Base-by-base conservation (phyloP, 2,113 vertebrate genomes). In the Elgaria multicarinata region DNA sequence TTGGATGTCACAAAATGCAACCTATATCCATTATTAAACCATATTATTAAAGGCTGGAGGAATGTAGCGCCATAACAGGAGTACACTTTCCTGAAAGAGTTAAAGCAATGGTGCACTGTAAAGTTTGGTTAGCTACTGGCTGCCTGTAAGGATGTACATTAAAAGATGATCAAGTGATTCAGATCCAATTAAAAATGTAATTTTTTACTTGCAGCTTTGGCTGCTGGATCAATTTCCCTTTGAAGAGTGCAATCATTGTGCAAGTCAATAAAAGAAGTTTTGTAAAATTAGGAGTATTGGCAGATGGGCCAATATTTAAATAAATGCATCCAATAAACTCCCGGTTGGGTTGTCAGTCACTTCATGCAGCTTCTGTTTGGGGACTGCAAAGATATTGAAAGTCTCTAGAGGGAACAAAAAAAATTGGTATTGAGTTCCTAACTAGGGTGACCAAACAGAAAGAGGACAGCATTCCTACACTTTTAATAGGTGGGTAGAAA, bases 181-280 rank as follows among this genome's bases (percentile, higher is more conserved):
- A 83, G 67, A 88, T 66, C 28, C 74, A 76, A 87, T n/a, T 78
- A 81, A 0, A 83, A 13, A 62, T 7, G 75, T 92, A 10, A 22
- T 74, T 36, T n/a, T 87, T 84, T 62, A 77, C 75, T 81, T 58
- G 50, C 67, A 46, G 42, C 4, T 50, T 78, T 89, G 89, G 58
- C 62, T 90, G 39, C 74, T 78, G 53, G 77, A 91, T 94, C 92
- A 86, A 71, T 91, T 90, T 83, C 87, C 66, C 85, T 76, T 83
- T 85, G 83, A 87, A 89, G 87, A 74, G 33, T 86, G 58, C 31
- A 64, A 87, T 91, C 74, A 78, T 87, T 55, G 5, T 71, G 53
- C n/a, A 74, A 76, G 66, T 92, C 87, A 84, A 91, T 91, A 62
- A 2, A n/a, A 81, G 12, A 84, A 79, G 14, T 92, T 90, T 83